These are phyloP conservation scores for Pyrgilauda ruficollis DNA, from an alignment of 2,113 vertebrate genomes.

Conservation along the genomic window DNA sequence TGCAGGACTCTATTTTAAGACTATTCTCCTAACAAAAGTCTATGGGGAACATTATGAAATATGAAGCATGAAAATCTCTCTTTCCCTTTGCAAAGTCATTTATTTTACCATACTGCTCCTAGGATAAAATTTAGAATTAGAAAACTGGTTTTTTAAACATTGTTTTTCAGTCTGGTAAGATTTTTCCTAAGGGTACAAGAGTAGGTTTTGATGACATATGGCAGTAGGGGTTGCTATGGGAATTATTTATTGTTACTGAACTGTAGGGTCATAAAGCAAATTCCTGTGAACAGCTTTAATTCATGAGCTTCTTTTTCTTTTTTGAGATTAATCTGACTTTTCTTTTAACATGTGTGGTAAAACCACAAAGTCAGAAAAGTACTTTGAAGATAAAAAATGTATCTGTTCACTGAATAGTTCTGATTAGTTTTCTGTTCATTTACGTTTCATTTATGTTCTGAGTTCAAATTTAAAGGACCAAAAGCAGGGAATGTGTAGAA, in stretches of 20 bases:
- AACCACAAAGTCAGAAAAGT: neutral
- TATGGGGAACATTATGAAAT: neutral
- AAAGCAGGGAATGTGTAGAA: neutral
- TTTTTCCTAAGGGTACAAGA: neutral
- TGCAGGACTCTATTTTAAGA: neutral
- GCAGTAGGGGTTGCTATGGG: constrained; percentile 24
- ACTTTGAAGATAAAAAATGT: neutral
- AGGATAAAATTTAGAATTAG: constrained; percentile 18
- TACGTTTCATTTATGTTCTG: neutral
- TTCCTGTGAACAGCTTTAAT: constrained; percentile 10
- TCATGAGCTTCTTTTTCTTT: neutral
- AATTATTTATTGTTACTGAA: constrained; percentile 40
- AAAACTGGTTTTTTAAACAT: neutral
- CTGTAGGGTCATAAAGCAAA: constrained; percentile 32
- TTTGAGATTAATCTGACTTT: neutral
- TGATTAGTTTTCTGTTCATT: neutral
- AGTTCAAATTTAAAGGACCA: neutral
- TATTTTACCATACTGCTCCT: neutral
- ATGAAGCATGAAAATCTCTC: neutral
- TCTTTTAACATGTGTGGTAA: neutral
- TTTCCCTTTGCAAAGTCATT: neutral
- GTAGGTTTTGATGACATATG: constrained; percentile 44
- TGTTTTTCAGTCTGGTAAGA: neutral
- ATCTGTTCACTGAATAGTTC: neutral
- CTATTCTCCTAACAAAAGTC: neutral